These are phyloP conservation scores for Caenorhabditis macrosperma DNA, from an alignment of 2,888 invertebrate genomes.

Conservation along the genomic window DNA sequence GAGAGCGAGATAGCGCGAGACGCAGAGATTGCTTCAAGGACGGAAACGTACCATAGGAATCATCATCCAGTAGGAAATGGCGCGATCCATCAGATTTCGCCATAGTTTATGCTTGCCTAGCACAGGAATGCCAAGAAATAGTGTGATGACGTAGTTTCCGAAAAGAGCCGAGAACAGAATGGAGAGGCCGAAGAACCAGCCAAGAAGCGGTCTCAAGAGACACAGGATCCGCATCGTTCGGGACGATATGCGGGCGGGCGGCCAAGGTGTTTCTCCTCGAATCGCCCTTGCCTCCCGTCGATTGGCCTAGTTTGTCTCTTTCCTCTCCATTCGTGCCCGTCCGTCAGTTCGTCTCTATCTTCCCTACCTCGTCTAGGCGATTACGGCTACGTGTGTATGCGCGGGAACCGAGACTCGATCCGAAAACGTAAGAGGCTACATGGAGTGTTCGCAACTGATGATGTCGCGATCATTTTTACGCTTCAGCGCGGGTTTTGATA, in stretches of 20 bases:
- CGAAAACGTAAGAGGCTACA: slow-evolving; percentile 2
- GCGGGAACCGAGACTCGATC: too few species aligned
- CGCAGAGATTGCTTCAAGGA: slow-evolving; percentile 6
- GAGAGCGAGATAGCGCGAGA: neutral
- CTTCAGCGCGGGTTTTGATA: neutral
- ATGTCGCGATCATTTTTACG: slow-evolving; percentile 32
- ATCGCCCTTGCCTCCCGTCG: slow-evolving; percentile 35
- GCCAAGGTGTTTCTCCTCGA: slow-evolving; percentile 36
- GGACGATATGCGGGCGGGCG: neutral
- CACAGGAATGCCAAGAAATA: slow-evolving; percentile 73
- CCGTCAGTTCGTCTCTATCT: slow-evolving; percentile 3
- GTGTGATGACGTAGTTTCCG: slow-evolving; percentile 77
- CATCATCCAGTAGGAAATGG: slow-evolving; percentile 79
- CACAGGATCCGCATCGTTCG: slow-evolving; percentile 40
- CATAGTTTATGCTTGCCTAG: slow-evolving; percentile 71
- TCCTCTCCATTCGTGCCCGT: neutral
- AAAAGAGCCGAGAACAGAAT: slow-evolving; percentile 70
- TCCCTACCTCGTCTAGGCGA: neutral
- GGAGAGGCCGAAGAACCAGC: slow-evolving; percentile 71
- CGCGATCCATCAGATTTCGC: slow-evolving; percentile 77
- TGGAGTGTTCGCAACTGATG: neutral
- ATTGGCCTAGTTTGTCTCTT: slow-evolving; percentile 57
- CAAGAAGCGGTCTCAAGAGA: slow-evolving; percentile 66
- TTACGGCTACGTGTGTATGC: slow-evolving; percentile 6
- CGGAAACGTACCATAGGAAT: slow-evolving; percentile 75